Conservation (phyloP, 2,797 vertebrate species). For the Typhlichthys eigenmanni region DNA sequence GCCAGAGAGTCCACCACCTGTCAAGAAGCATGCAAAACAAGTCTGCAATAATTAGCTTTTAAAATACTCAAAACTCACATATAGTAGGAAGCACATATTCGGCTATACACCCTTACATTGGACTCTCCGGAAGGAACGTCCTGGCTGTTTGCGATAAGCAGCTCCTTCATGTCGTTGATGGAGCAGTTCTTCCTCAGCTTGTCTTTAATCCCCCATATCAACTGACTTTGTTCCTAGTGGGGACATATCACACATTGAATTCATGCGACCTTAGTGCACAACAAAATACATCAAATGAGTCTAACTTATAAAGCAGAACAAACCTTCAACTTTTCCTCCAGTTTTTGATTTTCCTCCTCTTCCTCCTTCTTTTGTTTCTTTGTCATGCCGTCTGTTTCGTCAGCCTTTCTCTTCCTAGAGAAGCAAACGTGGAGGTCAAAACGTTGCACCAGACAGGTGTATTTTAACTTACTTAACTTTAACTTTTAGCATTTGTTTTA, state of each 20-base stretch:
- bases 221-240: constrained; percentile 87
- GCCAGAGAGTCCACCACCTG: constrained; percentile 92
- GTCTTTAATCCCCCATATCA: constrained; percentile 95
- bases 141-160: constrained; percentile 93
- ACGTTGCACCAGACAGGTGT: background rate
- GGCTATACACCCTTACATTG: constrained; percentile 78
- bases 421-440: constrained; percentile 21
- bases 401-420: constrained; percentile 88
- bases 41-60: background rate
- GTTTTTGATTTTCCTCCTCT: constrained; percentile 82
- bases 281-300: background rate
- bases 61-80: background rate
- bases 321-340: constrained; percentile 91
- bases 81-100: background rate
- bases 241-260: background rate
- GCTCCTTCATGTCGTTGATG: constrained; percentile 91
- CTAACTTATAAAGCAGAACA: constrained; percentile 23
- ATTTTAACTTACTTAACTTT: too few relatives aligned
- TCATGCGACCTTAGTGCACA: background rate
- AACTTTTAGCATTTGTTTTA: too few relatives aligned
- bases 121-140: constrained; percentile 94
- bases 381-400: constrained; percentile 75
- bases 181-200: constrained; percentile 91
- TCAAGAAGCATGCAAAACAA: constrained; percentile 13
- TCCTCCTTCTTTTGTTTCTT: constrained; percentile 93